These are phyloP conservation scores for Mantis religiosa DNA, from an alignment of 2,888 invertebrate genomes.

Conservation along the genomic window DNA sequence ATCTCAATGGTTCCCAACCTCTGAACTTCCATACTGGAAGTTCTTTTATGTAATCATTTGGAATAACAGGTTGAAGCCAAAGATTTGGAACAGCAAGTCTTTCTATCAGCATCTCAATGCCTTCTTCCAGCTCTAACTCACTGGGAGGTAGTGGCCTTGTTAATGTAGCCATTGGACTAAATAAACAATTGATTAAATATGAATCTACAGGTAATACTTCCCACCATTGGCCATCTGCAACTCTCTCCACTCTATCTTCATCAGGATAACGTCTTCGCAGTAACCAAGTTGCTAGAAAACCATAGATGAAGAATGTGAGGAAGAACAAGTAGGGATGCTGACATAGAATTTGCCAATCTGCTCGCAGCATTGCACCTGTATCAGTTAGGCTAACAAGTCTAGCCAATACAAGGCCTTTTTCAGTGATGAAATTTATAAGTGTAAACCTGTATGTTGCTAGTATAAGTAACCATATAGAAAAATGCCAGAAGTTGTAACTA, in stretches of 20 bases:
- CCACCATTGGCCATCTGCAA: conserved; percentile 41
- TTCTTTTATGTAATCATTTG: conserved; percentile 46
- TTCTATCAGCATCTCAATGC: conserved; percentile 43
- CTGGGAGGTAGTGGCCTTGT: conserved; percentile 36
- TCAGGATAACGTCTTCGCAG: conserved; percentile 18
- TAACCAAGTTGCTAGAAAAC: conserved; percentile 30
- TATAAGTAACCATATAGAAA: conserved; percentile 46
- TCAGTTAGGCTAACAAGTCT: conserved; percentile 41
- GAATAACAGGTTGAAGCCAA: conserved; percentile 45
- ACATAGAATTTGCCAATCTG: conserved; percentile 35
- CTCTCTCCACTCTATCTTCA: conserved; percentile 18
- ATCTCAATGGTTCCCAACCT: conserved; percentile 32
- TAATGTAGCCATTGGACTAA: conserved; percentile 37
- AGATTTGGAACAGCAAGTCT: conserved; percentile 45
- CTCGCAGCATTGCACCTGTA: conserved; percentile 37
- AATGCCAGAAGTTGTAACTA: conserved; percentile 46
- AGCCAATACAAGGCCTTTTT: conserved; percentile 38
- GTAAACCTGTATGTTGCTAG: conserved; percentile 45
- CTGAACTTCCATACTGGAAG: conserved; percentile 46
- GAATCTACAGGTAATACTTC: conserved; percentile 41
- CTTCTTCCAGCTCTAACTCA: conserved; percentile 41
- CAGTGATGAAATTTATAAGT: conserved; percentile 39
- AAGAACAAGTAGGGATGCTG: conserved; percentile 37
- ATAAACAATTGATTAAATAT: conserved; percentile 37
- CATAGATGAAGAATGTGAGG: conserved; percentile 37